A percentile compares a stretch with the other conserved stretches of the same genome.
These are phyloP conservation scores for Ephestia elutella DNA, from an alignment of 1,140 invertebrate genomes.

Conservation along the genomic window DNA sequence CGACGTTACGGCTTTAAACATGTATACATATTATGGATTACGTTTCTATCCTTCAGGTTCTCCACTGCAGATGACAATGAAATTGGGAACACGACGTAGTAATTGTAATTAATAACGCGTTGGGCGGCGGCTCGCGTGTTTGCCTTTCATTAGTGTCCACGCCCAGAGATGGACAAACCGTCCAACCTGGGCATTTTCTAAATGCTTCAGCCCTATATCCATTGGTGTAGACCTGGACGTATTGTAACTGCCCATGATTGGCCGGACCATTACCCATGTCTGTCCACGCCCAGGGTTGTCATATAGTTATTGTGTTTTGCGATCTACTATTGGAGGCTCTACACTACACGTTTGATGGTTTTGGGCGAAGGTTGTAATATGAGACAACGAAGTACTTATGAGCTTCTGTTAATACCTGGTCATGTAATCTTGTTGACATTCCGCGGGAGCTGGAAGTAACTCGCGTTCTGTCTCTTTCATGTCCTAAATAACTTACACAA, in stretches of 20 bases:
- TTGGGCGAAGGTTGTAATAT: background rate
- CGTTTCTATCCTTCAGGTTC: background rate
- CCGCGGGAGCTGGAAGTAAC: too few species aligned
- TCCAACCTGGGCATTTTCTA: too few species aligned
- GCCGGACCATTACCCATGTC: too few species aligned
- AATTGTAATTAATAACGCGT: slow-evolving; percentile 48
- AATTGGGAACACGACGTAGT: background rate
- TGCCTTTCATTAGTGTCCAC: slow-evolving; percentile 52
- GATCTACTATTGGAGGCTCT: slow-evolving; percentile 20
- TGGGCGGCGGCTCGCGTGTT: slow-evolving; percentile 55
- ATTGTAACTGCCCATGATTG: too few species aligned
- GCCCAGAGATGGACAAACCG: background rate
- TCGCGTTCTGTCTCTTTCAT: too few species aligned
- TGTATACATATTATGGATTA: too few species aligned
- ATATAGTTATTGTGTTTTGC: slow-evolving; percentile 37
- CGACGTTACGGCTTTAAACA: background rate
- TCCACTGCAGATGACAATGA: background rate
- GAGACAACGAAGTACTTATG: background rate
- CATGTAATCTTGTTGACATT: background rate
- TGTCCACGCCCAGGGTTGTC: slow-evolving; percentile 49
- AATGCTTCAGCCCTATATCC: too few species aligned
- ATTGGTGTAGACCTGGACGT: too few species aligned
- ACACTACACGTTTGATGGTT: slow-evolving; percentile 6
- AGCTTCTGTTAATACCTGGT: background rate
- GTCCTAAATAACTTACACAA: too few species aligned